These are phyloP conservation scores for Drosophila carrolli DNA, from an alignment of 1,140 invertebrate species.

Conservation along the genomic window DNA sequence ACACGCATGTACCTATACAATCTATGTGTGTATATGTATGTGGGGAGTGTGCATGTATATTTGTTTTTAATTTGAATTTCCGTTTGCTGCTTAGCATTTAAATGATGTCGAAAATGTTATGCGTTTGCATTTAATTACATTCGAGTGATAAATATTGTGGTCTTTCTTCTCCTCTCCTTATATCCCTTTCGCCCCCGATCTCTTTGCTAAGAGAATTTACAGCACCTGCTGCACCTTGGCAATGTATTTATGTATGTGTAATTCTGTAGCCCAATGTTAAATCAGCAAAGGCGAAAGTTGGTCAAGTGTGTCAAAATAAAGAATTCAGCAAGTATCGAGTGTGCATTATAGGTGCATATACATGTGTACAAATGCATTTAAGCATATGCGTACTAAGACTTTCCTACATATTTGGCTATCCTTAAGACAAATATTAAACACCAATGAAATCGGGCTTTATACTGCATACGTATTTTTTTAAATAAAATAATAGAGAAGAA, in stretches of 20 bases:
- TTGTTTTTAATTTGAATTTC: constrained; percentile 75
- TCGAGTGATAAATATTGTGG: constrained; percentile 65
- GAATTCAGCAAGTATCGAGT: constrained; percentile 36
- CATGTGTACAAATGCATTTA: neutral
- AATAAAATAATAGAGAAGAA: too few species aligned
- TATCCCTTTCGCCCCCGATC: neutral
- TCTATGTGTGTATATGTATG: neutral
- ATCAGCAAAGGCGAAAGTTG: constrained; percentile 65
- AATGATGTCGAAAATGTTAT: constrained; percentile 69
- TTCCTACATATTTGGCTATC: neutral
- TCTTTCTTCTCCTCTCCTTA: neutral
- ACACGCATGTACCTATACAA: constrained; percentile 16
- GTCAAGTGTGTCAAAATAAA: constrained; percentile 79
- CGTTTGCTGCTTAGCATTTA: constrained; percentile 73
- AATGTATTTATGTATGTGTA: constrained; percentile 12
- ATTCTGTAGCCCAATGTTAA: constrained; percentile 48
- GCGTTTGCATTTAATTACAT: constrained; percentile 71
- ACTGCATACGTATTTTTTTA: too few species aligned
- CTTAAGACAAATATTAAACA: neutral
- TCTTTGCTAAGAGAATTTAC: constrained; percentile 21
- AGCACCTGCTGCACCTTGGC: constrained; percentile 75
- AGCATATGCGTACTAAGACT: neutral
- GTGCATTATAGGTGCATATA: constrained; percentile 12
- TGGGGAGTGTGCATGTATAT: constrained; percentile 38
- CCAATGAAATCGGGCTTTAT: too few species aligned